phyloP scores from a whole-genome alignment of 2,888 invertebrate genomes.

The Anthrax anthrax region DNA sequence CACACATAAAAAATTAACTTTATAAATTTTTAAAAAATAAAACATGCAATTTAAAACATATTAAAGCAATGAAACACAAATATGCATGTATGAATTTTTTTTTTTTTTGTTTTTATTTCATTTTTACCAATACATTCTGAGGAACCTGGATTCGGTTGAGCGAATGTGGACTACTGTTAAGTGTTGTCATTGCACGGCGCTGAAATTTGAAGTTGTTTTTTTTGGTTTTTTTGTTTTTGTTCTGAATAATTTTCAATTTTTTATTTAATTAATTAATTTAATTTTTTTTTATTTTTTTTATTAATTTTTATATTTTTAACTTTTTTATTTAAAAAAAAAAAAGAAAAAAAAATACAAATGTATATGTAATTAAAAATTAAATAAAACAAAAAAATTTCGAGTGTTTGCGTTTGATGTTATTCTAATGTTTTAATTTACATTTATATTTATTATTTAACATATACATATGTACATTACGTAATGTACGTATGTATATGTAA shows the following conservation, averaged over 20 bases:
- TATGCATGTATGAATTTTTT: no score
- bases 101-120: neutral
- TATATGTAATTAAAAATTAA: neutral
- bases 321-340: neutral
- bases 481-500: no score
- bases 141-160: constrained; percentile 37
- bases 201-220: constrained; percentile 24
- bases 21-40: no score
- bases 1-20: no score
- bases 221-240: constrained; percentile 9
- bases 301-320: neutral
- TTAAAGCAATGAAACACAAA: no score
- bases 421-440: no score
- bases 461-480: no score
- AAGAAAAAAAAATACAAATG: constrained; percentile 1
- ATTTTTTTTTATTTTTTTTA: constrained; percentile 11
- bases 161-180: constrained; percentile 37
- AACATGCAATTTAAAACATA: no score
- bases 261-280: no score
- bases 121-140: constrained; percentile 25
- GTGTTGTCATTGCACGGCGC: constrained; percentile 37
- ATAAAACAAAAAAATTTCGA: neutral
- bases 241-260: neutral
- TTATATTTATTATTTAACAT: no score
- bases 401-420: neutral